phyloP scores from a whole-genome alignment of 2,797 vertebrate species.

The Champsocephalus gunnari region DNA sequence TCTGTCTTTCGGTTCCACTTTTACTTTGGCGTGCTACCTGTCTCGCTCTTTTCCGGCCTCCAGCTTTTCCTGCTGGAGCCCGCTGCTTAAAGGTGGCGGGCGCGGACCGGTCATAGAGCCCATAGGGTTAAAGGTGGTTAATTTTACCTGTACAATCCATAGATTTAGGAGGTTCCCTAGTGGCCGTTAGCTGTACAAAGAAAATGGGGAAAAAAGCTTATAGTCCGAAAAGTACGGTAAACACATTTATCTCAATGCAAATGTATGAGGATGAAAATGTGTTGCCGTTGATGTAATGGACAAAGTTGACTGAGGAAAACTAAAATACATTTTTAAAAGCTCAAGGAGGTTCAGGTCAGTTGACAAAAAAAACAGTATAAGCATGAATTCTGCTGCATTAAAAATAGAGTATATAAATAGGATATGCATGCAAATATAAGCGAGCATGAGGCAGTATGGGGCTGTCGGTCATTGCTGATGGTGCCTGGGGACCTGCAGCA shows the following conservation, averaged over 20 bases:
- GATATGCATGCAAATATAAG: constrained; percentile 69
- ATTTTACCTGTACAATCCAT: too few species aligned
- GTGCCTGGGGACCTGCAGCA: constrained; percentile 71
- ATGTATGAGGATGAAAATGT: constrained; percentile 3
- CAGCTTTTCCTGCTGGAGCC: too few species aligned
- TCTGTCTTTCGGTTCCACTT: too few species aligned
- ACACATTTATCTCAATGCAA: constrained; percentile 5
- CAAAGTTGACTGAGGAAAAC: neutral
- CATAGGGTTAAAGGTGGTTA: too few species aligned
- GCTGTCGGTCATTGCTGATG: constrained; percentile 72
- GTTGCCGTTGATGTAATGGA: neutral
- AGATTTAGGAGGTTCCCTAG: too few species aligned
- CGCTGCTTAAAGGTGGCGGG: too few species aligned
- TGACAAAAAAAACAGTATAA: neutral
- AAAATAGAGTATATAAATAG: constrained; percentile 71
- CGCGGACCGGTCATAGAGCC: too few species aligned
- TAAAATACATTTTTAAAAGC: neutral
- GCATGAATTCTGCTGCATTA: constrained; percentile 30
- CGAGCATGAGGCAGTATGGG: constrained; percentile 57
- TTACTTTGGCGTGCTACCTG: too few species aligned
- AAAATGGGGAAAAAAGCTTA: too few species aligned
- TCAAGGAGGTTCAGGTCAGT: constrained; percentile 26
- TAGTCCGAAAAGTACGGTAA: too few species aligned
- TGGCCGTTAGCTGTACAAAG: too few species aligned
- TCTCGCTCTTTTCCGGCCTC: too few species aligned